Conservation (phyloP, 2,113 vertebrate species). For the Coryphaenoides rupestris region DNA sequence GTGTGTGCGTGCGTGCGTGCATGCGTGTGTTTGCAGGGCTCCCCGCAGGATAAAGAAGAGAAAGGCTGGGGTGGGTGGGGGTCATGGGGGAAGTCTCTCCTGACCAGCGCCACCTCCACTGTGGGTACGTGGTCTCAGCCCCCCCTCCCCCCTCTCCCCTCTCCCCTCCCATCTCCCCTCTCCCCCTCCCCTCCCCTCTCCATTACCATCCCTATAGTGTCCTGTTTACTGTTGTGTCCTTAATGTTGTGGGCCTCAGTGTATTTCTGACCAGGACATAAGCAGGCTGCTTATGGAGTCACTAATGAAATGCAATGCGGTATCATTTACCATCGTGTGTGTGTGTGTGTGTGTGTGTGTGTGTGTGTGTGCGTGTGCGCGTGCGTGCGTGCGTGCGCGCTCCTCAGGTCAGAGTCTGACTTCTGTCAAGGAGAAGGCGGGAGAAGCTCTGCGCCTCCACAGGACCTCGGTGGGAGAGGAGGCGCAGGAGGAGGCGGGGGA, state of each 20-base stretch:
- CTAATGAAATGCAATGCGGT: no score
- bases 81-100: slow-evolving; percentile 90
- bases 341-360: slow-evolving; percentile 83
- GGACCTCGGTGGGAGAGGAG: slow-evolving; percentile 75
- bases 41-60: slow-evolving; percentile 45
- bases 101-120: slow-evolving; percentile 88
- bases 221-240: neutral
- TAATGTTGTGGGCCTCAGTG: no score
- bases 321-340: slow-evolving; percentile 43
- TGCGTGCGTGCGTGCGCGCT: neutral
- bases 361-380: slow-evolving; percentile 1
- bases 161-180: neutral
- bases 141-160: neutral
- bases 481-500: slow-evolving; percentile 33
- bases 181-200: neutral
- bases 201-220: neutral
- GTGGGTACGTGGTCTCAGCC: slow-evolving; percentile 79
- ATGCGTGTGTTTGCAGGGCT: slow-evolving; percentile 35
- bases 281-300: no score
- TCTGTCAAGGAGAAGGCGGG: slow-evolving; percentile 92
- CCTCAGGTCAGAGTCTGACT: slow-evolving; percentile 85
- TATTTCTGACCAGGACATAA: no score
- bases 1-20: slow-evolving; percentile 25
- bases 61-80: slow-evolving; percentile 82
- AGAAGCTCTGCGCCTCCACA: slow-evolving; percentile 80